These are phyloP conservation scores for Tortricodes alternella DNA, from an alignment of 2,888 invertebrate species.

Conservation along the genomic window DNA sequence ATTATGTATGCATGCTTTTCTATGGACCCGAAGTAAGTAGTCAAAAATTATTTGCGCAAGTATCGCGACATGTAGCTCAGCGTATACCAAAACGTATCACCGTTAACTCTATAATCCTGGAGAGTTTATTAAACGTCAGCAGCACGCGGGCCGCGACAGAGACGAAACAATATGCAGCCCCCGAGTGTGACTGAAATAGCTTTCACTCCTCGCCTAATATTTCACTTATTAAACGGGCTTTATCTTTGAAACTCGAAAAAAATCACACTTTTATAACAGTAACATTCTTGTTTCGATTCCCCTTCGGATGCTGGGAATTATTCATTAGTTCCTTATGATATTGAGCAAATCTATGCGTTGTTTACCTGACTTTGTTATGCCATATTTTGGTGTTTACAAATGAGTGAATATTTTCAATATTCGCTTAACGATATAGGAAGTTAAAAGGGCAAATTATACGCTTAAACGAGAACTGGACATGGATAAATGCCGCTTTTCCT, in stretches of 20 bases:
- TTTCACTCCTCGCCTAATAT: slow-evolving; percentile 17
- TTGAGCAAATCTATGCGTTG: too few species aligned
- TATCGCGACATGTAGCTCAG: slow-evolving; percentile 32
- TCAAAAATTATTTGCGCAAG: slow-evolving; percentile 13
- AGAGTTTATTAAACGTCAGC: slow-evolving; percentile 69
- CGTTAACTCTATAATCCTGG: slow-evolving; percentile 57
- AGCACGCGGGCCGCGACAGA: slow-evolving; percentile 57
- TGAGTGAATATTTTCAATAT: too few species aligned
- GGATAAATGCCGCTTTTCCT: slow-evolving; percentile 20
- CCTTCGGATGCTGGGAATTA: neutral
- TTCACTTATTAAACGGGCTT: slow-evolving; percentile 38
- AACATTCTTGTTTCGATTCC: slow-evolving; percentile 1
- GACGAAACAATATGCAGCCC: slow-evolving; percentile 50
- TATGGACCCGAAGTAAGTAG: too few species aligned
- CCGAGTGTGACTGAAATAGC: slow-evolving; percentile 49
- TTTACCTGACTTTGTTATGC: too few species aligned
- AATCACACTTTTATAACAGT: slow-evolving; percentile 10
- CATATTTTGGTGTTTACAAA: too few species aligned
- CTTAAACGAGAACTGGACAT: slow-evolving; percentile 12
- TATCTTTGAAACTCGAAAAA: slow-evolving; percentile 27
- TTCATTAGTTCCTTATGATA: neutral
- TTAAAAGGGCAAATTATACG: slow-evolving; percentile 2
- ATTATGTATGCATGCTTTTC: too few species aligned
- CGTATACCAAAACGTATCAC: slow-evolving; percentile 52
- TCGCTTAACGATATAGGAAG: neutral